Base-by-base conservation (phyloP, 2,888 invertebrate genomes). In the Cerastis leucographa region DNA sequence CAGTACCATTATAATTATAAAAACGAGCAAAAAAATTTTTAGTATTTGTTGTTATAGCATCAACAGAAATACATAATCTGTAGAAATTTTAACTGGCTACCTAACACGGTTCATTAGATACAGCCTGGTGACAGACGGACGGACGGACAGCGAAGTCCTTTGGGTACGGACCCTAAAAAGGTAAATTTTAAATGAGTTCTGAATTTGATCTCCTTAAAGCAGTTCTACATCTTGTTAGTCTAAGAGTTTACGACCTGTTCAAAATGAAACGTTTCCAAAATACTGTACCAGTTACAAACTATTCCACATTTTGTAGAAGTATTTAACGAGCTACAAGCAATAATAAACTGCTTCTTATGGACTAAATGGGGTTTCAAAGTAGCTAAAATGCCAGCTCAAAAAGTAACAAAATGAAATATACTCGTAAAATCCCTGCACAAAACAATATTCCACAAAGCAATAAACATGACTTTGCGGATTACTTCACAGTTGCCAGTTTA, bases 371-470 rank as follows among this genome's bases (percentile, higher is more conserved):
- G 9, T 1, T 42, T 40, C 25, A 49, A 62, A 56, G 8, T 74
- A 12, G 5, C 29, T 44, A 17, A 1, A 35, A 35, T 35, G 3
- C n/a, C 22, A 14, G 42, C 12, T 59, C 17, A 51, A 59, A 78
- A 44, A 51, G 22, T 54, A n/a, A n/a, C 8, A 69, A 54, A 51
- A 81, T 65, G 0, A 68, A 65, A 81, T 69, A 8, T 51, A 35
- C 35, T 35, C 35, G 35, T 35, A 40, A 51, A 74, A 64, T 29
- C 17, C 25, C 12, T 17, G 42, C 22, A 40, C 9, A 59, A 29
- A 29, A 25, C 49, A 75, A 49, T 62, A 44, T 67, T 49, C 22
- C 5, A 42, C 80, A 65, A 74, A 71, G 54, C 66, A 68, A 74
- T 29, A 65, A 71, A 35, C 12, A 56, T n/a, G 44, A 51, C 77